Percentiles rank a stretch among this genome's conserved stretches.
These are phyloP conservation scores for Glossosoma conforme DNA, from an alignment of 1,140 invertebrate species.

Conservation along the genomic window DNA sequence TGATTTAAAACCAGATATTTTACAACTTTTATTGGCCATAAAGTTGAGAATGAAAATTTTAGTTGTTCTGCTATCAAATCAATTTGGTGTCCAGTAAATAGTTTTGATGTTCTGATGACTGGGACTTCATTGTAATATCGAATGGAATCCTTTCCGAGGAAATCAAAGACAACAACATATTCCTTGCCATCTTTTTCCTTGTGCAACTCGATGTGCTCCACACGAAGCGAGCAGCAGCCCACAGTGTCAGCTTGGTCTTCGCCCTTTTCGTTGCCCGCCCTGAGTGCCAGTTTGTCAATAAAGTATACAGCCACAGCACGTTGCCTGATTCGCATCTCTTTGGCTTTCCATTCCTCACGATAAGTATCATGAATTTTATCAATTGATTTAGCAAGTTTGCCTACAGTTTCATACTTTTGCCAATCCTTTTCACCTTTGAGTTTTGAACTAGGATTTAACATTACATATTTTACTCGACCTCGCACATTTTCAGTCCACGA, in stretches of 20 bases:
- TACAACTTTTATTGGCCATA: too few species aligned
- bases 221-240: constrained; percentile 96
- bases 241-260: constrained; percentile 99
- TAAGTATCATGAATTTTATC: constrained; percentile 89
- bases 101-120: too few species aligned
- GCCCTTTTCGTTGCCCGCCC: constrained; percentile 99
- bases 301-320: constrained; percentile 97
- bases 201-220: constrained; percentile 92
- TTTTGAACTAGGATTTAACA: constrained; percentile 98
- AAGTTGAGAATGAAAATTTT: too few species aligned
- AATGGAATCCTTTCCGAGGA: constrained; percentile 89
- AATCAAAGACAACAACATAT: constrained; percentile 97
- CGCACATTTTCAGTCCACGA: constrained; percentile 99
- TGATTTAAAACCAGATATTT: too few species aligned
- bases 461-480: constrained; percentile 97
- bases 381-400: constrained; percentile 84
- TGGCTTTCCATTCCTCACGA: constrained; percentile 90
- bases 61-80: too few species aligned
- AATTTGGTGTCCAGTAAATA: too few species aligned
- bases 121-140: constrained; percentile 96
- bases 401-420: constrained; percentile 97
- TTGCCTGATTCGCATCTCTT: constrained; percentile 97
- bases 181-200: constrained; percentile 87
- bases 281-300: constrained; percentile 97
- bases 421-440: constrained; percentile 99